Evolutionary conservation across 2,888 invertebrate genomes (phyloP), one percentile per base, ranked within the genome.

Genomic region (Sesamia inferens): DNA sequence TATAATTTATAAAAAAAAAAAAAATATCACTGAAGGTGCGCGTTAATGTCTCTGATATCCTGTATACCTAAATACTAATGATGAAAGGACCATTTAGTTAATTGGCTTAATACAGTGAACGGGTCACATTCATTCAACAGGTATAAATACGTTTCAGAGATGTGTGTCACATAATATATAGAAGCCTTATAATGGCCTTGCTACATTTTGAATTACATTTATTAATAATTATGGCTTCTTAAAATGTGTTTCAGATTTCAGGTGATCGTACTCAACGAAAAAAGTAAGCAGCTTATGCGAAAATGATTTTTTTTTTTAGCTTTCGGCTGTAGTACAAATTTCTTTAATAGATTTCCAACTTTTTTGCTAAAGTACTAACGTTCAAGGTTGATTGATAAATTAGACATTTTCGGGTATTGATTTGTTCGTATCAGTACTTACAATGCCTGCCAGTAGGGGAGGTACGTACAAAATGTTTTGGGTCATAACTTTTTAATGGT

Each of bases 91-190:
- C 14, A 51, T 74, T 73, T 44, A 47, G 68, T 64, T 74, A 70
- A 83, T 79, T 79, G 65, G 69, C 64, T 71, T 58, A 65, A 51
- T 68, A 79, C 66, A 79, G 76, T 70, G 65, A 42, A 66, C 73
- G 47, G 67, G 63, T 68, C 63, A 68, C 59, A 61, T 59, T 22
- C 48, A 68, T 69, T 87, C 87, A 85, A 85, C 83, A 85, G 74
- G 87, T 87, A 67, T 75, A 86, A 57, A 71, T 69, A 65, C 62
- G 58, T 69, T 44, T 14, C 8, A 2, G 16, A 73, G 14, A 62
- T 57, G 10, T 42, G 19, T 11, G 55, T 63, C 76, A 51, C 55
- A 11, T 31, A 48, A 63, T 19, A 48, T 48, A 42, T 47, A 76
- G 63, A 72, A 76, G n/a, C 5, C 1, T 47, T 0, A 31, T 31